Conservation (phyloP, 2,797 vertebrate species). For the Cyprinella venusta region DNA sequence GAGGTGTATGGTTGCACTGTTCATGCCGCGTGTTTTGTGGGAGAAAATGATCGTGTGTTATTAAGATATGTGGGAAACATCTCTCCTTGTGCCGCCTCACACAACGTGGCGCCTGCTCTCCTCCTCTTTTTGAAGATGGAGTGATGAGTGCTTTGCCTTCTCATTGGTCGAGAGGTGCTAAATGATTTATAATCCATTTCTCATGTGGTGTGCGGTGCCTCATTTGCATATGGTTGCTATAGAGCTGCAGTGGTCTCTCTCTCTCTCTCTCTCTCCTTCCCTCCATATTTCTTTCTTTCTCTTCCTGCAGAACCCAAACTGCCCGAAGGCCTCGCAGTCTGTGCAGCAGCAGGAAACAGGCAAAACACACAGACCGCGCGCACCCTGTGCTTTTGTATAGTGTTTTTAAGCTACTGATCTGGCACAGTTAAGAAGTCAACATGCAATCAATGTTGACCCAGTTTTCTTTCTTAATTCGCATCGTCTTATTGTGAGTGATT, state of each 20-base stretch:
- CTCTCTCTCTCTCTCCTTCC: conserved; percentile 13
- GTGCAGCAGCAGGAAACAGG: conserved; percentile 45
- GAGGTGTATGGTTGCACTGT: background rate
- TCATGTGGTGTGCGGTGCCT: conserved; percentile 53
- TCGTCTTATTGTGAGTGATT: background rate
- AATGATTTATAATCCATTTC: conserved; percentile 67
- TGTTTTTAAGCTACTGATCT: conserved; percentile 14
- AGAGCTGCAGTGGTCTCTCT: conserved; percentile 57
- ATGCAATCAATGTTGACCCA: background rate
- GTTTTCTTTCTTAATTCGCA: conserved; percentile 8
- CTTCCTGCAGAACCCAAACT: conserved; percentile 44
- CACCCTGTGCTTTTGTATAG: conserved; percentile 26
- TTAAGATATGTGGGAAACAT: conserved; percentile 54
- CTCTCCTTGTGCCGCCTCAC: conserved; percentile 27
- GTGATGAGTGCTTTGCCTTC: conserved; percentile 53
- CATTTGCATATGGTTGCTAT: conserved; percentile 67
- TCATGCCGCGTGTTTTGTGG: conserved; percentile 11
- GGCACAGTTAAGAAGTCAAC: conserved; percentile 15
- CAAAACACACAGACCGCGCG: conserved; percentile 35
- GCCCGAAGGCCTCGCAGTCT: conserved; percentile 45
- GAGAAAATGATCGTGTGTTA: conserved; percentile 3
- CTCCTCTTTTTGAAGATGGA: conserved; percentile 60
- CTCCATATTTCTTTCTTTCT: conserved; percentile 9
- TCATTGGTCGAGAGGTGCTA: conserved; percentile 61
- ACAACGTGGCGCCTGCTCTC: conserved; percentile 35